phyloP scores from a whole-genome alignment of 2,113 vertebrate species.

The Probosciger aterrimus region DNA sequence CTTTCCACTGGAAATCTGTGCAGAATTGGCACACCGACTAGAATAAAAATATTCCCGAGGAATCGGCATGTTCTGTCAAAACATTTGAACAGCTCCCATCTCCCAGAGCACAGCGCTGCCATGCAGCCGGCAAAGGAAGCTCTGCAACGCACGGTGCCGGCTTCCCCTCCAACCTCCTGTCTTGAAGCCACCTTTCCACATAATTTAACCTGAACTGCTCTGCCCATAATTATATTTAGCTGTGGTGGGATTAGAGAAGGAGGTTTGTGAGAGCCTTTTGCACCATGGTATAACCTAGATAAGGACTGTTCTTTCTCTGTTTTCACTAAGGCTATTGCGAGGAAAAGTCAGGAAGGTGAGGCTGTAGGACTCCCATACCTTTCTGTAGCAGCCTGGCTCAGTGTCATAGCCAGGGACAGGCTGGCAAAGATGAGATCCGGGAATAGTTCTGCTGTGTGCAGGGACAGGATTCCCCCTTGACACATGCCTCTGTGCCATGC shows the following conservation, averaged over 20 bases:
- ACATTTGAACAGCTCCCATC: slow-evolving; percentile 59
- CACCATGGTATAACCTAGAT: background rate
- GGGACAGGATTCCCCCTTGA: fast-evolving
- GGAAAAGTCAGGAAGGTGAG: background rate
- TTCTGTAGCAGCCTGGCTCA: background rate
- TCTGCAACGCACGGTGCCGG: fast-evolving
- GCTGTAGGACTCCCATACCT: background rate
- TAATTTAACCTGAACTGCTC: too few species aligned
- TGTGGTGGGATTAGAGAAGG: background rate
- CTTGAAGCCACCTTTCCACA: background rate
- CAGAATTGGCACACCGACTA: slow-evolving; percentile 41
- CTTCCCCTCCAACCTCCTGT: background rate
- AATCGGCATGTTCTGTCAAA: slow-evolving; percentile 58
- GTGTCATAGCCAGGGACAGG: background rate
- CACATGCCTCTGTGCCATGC: background rate
- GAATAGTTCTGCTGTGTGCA: fast-evolving
- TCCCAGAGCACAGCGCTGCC: background rate
- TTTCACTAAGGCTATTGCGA: background rate
- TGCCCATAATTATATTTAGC: background rate
- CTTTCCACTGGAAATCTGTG: slow-evolving; percentile 57
- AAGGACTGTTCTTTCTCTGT: background rate
- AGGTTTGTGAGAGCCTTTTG: background rate
- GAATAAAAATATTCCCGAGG: slow-evolving; percentile 62
- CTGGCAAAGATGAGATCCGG: background rate
- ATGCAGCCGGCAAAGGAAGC: background rate